Conservation (phyloP, 2,888 invertebrate species). For the Orthosia cruda region DNA sequence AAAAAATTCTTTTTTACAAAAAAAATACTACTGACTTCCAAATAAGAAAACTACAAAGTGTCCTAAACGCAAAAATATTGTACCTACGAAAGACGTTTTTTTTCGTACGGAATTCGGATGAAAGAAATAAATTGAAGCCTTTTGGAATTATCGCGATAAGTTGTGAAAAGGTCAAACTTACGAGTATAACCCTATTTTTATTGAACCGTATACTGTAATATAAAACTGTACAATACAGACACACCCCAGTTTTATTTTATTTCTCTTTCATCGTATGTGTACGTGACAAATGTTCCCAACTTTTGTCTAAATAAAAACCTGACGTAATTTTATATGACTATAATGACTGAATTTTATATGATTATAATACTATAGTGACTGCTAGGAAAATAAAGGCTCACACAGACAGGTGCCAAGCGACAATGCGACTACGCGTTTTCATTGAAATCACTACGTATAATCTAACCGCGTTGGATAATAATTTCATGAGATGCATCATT, state of each 20-base stretch:
- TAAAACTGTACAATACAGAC: background rate
- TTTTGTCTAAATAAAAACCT: background rate
- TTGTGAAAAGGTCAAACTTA: background rate
- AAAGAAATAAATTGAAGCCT: background rate
- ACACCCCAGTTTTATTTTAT: background rate
- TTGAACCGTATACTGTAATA: background rate
- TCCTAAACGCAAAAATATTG: too few species aligned
- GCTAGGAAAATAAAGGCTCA: background rate
- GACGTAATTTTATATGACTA: conserved; percentile 11
- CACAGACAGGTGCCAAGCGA: background rate
- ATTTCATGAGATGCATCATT: too few species aligned
- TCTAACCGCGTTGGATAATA: too few species aligned
- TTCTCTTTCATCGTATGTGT: background rate
- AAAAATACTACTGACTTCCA: too few species aligned
- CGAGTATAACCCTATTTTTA: background rate
- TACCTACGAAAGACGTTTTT: too few species aligned
- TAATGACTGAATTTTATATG: conserved; percentile 3
- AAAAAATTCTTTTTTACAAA: too few species aligned
- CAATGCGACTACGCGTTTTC: background rate
- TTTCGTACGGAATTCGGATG: background rate
- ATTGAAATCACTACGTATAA: background rate
- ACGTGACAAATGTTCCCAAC: background rate
- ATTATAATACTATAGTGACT: background rate
- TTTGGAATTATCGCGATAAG: background rate
- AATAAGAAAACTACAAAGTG: too few species aligned